Percentiles rank a stretch among this genome's conserved stretches.
Evolutionary conservation across 2,888 invertebrate species (phyloP).

Genomic region (Heteropelma amictum): DNA sequence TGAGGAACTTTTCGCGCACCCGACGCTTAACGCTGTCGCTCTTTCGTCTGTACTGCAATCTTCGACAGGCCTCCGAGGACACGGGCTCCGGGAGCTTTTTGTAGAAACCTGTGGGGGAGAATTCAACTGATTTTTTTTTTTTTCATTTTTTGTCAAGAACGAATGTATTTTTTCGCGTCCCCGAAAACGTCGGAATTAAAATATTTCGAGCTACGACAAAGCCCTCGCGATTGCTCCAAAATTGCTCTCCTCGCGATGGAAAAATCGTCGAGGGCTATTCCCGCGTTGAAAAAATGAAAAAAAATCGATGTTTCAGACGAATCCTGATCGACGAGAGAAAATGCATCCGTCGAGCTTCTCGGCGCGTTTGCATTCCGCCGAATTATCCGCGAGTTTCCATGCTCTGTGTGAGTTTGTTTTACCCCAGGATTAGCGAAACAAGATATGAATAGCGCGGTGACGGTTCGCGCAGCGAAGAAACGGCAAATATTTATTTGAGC

Average conservation of each 20-base stretch:
- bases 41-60: slow-evolving; percentile 81
- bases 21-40: slow-evolving; percentile 81
- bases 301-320: no score
- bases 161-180: no score
- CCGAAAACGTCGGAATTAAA: no score
- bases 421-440: slow-evolving; percentile 7
- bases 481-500: slow-evolving; percentile 73
- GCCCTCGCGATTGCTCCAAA: no score
- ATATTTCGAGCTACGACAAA: no score
- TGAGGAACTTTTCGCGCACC: slow-evolving; percentile 81
- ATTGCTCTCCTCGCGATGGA: no score
- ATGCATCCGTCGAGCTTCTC: no score
- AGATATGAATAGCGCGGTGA: slow-evolving; percentile 68
- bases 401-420: slow-evolving; percentile 4
- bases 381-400: slow-evolving; percentile 13
- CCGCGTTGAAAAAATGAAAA: no score
- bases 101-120: slow-evolving; percentile 79
- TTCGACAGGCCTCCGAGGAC: slow-evolving; percentile 80
- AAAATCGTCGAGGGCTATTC: no score
- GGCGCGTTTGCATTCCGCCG: no score
- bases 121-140: slow-evolving; percentile 26
- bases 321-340: no score
- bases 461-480: slow-evolving; percentile 49
- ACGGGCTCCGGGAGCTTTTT: slow-evolving; percentile 82
- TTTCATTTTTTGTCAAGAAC: not conserved